phyloP scores from a whole-genome alignment of 2,888 invertebrate species.

The Teleogryllus oceanicus region DNA sequence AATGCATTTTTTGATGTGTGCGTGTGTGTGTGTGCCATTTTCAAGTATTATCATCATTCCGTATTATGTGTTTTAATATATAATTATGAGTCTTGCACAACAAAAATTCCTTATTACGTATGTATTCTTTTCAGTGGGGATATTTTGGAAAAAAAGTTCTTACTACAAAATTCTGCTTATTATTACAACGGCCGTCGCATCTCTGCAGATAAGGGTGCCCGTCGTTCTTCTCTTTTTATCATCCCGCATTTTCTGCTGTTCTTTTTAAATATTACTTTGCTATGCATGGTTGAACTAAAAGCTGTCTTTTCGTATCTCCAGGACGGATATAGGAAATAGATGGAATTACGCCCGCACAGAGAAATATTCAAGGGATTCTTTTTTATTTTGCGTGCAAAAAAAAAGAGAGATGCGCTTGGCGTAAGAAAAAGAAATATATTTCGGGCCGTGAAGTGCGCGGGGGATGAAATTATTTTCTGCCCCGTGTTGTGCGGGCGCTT shows the following conservation, averaged over 20 bases:
- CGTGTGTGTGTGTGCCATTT: not conserved
- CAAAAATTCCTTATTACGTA: conserved; percentile 9
- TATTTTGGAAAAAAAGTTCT: not conserved
- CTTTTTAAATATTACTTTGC: conserved; percentile 10
- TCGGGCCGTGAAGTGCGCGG: not conserved
- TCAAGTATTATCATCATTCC: conserved; percentile 10
- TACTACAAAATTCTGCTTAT: conserved; percentile 18
- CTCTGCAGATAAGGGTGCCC: not conserved
- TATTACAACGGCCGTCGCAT: conserved; percentile 10
- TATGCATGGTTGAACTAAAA: conserved; percentile 10
- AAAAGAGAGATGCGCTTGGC: not conserved
- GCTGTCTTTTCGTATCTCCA: conserved; percentile 9
- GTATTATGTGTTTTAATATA: conserved; percentile 18
- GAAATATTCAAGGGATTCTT: conserved; percentile 7
- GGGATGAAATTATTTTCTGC: conserved; percentile 12
- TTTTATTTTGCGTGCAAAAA: not conserved
- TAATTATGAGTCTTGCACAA: not conserved
- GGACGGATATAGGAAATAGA: conserved; percentile 10
- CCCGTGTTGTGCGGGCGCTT: not conserved
- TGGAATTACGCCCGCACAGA: conserved; percentile 1
- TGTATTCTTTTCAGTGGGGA: conserved; percentile 3
- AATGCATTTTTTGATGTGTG: not conserved
- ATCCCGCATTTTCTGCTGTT: conserved; percentile 3
- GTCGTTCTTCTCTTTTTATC: conserved; percentile 8
- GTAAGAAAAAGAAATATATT: conserved; percentile 18